These are phyloP conservation scores for Chaetodon auriga DNA, from an alignment of 2,113 vertebrate species.

Conservation along the genomic window DNA sequence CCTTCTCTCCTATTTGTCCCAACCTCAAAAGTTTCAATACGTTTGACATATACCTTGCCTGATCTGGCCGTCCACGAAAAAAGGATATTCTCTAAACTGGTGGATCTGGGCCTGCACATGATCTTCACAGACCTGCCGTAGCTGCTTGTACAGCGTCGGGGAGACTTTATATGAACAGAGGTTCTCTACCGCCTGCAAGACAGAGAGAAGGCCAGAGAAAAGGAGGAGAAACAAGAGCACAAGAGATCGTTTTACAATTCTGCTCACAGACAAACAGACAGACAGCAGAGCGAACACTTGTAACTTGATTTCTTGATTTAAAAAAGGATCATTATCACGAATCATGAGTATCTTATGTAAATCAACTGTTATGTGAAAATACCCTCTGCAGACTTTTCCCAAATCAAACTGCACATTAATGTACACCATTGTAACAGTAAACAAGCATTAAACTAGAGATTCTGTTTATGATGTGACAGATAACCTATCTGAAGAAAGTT, in stretches of 20 bases:
- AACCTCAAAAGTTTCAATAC: background rate
- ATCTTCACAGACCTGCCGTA: slow-evolving; percentile 97
- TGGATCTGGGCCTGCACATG: slow-evolving; percentile 98
- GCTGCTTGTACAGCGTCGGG: slow-evolving; percentile 96
- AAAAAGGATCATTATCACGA: too few species aligned
- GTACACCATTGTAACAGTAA: too few species aligned
- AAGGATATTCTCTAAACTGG: slow-evolving; percentile 95
- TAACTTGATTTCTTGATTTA: too few species aligned
- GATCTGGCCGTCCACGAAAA: background rate
- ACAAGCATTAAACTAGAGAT: too few species aligned
- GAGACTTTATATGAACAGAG: slow-evolving; percentile 99
- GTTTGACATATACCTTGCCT: background rate
- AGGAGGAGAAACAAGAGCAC: slow-evolving; percentile 13
- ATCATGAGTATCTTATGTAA: background rate
- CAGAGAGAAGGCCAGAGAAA: slow-evolving; percentile 44
- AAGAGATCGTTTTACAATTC: background rate
- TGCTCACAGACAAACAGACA: background rate
- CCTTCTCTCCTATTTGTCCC: background rate
- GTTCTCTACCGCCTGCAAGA: slow-evolving; percentile 95
- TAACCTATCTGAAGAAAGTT: too few species aligned
- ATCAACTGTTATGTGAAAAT: background rate
- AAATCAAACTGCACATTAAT: background rate
- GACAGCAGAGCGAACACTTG: background rate
- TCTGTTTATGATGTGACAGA: too few species aligned
- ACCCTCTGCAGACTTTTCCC: background rate